Conservation (phyloP, 2,797 vertebrate genomes). For the Microctenopoma steveboyesi region DNA sequence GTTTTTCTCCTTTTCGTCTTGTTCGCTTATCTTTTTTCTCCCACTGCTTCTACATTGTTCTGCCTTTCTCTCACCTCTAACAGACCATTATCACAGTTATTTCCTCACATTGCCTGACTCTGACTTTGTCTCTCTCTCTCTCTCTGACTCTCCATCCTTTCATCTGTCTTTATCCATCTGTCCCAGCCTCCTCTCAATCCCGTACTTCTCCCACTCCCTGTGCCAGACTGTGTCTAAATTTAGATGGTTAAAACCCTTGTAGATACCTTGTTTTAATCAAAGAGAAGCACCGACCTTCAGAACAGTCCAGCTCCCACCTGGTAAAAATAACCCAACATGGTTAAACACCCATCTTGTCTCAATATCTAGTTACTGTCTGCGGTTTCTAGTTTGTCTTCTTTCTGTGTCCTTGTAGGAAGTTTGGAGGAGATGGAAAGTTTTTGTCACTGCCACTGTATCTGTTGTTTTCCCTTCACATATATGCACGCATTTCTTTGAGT, state of each 20-base stretch:
- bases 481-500: conserved; percentile 27
- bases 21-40: conserved; percentile 4
- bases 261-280: conserved; percentile 61
- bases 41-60: neutral
- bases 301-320: conserved; percentile 31
- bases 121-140: neutral
- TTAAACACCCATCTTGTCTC: conserved; percentile 18
- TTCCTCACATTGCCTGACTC: neutral
- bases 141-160: conserved; percentile 7
- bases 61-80: neutral
- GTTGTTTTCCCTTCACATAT: conserved; percentile 17
- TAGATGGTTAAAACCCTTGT: conserved; percentile 55
- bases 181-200: conserved; percentile 24
- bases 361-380: conserved; percentile 52
- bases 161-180: conserved; percentile 43
- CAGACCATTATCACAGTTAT: conserved; percentile 10
- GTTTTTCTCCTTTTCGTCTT: neutral
- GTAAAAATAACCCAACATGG: conserved; percentile 38
- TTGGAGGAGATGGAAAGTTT: conserved; percentile 35
- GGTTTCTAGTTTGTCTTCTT: conserved; percentile 45
- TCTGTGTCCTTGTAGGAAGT: conserved; percentile 41
- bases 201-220: conserved; percentile 16
- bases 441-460: neutral
- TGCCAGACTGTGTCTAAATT: conserved; percentile 53
- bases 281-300: conserved; percentile 55